Base-by-base conservation (phyloP, 1,140 invertebrate genomes). In the Dolichoris vasculosae region DNA sequence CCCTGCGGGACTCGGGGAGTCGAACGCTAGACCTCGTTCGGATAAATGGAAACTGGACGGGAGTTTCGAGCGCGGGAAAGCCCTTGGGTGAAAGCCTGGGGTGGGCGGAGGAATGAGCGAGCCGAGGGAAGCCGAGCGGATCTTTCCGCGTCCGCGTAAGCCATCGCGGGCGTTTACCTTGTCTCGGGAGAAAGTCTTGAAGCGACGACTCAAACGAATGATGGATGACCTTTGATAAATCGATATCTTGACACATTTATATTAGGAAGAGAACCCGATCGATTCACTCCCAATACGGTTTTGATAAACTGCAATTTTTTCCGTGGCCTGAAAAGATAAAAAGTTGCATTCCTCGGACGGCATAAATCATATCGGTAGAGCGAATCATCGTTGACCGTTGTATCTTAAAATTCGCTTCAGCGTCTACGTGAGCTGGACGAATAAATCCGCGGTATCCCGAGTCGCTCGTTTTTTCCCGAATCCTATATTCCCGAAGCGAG, bases 191-290 rank as follows among this genome's bases (percentile, higher is more conserved):
- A 76, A 43, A 71, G 76, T 75, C 77, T 85, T 80, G 63, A 79
- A 80, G 43, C n/a, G 83, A 84, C 75, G 40, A 63, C 67, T 84
- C 51, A 84, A 38, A 75, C 48, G 63, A 26, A 67, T 80, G 83
- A 85, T 79, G 64, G 83, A 85, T 80, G 83, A 75, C 69, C 64
- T 73, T 71, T 80, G 77, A 84, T 79, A 55, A 85, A 85, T 80
- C 77, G 83, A 84, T 55, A 76, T 32, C 73, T 26, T 46, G 51
- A 63, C 63, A 35, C 79, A 48, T 71, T 81, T 51, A 35, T 81
- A 81, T 81, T 71, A 59, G 69, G 35, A 55, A 48, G 48, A 55
- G 13, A 59, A 38, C 30, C 46, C 35, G 8, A 40, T 63, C 76
- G 48, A n/a, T 38, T 55, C 30, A 55, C 48, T 48, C 76, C 32